These are phyloP conservation scores for Sebastes flavidus DNA, from an alignment of 2,797 vertebrate genomes.

Conservation along the genomic window DNA sequence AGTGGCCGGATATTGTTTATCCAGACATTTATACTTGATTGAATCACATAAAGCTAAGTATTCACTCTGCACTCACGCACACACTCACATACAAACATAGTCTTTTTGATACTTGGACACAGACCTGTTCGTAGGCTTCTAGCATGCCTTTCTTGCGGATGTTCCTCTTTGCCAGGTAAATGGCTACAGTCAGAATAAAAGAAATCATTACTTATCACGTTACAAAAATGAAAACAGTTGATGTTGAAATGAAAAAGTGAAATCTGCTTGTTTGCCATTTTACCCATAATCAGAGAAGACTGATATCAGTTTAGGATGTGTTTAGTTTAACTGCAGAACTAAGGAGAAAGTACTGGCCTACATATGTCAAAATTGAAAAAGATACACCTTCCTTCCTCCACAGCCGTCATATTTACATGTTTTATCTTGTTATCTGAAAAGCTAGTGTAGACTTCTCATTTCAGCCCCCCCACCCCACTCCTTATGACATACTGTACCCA, in stretches of 20 bases:
- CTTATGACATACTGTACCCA: constrained; percentile 57
- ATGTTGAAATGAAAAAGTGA: neutral
- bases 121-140: constrained; percentile 94
- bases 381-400: neutral
- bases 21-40: too few species aligned
- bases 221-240: neutral
- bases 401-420: neutral
- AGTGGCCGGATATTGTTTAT: too few species aligned
- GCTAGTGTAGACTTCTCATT: neutral
- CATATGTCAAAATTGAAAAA: neutral
- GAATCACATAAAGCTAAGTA: too few species aligned
- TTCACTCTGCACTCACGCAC: neutral
- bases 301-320: neutral
- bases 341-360: neutral
- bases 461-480: fast-evolving
- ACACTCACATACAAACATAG: neutral
- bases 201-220: neutral
- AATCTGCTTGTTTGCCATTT: neutral
- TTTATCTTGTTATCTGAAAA: neutral
- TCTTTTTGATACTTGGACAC: neutral
- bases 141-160: constrained; percentile 94
- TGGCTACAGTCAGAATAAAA: constrained; percentile 80
- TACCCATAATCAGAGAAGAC: neutral
- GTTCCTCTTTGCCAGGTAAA: constrained; percentile 95
- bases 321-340: neutral